These are phyloP conservation scores for Threskiornis aethiopicus DNA, from an alignment of 2,797 vertebrate genomes.

Conservation along the genomic window DNA sequence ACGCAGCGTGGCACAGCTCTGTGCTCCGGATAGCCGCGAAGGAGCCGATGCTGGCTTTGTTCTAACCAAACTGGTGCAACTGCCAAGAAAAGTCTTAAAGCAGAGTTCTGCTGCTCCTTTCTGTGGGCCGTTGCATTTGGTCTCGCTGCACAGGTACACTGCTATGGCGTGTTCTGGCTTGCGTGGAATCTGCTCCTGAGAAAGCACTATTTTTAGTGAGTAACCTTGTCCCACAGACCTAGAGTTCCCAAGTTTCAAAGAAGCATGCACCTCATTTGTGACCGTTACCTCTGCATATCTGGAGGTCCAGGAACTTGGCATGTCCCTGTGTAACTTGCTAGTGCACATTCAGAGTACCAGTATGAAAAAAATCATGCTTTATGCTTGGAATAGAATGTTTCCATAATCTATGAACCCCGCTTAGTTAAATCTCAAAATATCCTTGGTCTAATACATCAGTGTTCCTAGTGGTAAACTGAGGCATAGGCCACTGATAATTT, in stretches of 20 bases:
- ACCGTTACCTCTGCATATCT: neutral
- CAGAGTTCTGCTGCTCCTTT: fast-evolving
- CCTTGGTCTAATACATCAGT: neutral
- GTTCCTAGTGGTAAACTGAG: neutral
- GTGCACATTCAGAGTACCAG: fast-evolving
- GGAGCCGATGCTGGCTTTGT: neutral
- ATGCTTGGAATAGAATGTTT: neutral
- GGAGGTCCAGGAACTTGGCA: too few relatives aligned
- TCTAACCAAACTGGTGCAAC: neutral
- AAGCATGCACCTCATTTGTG: fast-evolving
- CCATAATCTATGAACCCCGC: fast-evolving
- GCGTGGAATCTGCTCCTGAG: neutral
- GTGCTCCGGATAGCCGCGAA: fast-evolving
- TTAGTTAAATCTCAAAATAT: neutral
- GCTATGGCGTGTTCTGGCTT: neutral
- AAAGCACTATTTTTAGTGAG: neutral
- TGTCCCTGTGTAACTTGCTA: fast-evolving
- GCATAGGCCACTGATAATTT: neutral
- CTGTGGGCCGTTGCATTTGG: too few relatives aligned
- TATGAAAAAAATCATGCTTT: neutral
- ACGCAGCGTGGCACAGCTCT: fast-evolving
- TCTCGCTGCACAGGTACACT: fast-evolving
- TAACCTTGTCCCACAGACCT: neutral
- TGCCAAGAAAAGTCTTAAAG: neutral
- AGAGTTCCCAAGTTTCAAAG: neutral